Evolutionary conservation across 2,113 vertebrate genomes (phyloP).

Genomic region (Otolemur garnettii): DNA sequence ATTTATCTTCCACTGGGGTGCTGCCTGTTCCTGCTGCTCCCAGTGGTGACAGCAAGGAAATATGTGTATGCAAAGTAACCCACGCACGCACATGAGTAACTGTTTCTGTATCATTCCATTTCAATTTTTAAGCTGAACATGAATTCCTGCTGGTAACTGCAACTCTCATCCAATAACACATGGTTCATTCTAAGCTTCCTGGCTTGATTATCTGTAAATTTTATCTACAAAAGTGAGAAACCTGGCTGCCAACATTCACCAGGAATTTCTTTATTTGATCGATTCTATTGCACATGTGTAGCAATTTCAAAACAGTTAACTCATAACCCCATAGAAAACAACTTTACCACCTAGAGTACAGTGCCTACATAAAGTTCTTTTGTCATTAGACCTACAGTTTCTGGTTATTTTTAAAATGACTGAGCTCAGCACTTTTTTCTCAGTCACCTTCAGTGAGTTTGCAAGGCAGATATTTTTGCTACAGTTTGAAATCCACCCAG

Average conservation of each 20-base stretch:
- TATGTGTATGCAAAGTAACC: not conserved
- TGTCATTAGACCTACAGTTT: not conserved
- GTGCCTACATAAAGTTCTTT: not conserved
- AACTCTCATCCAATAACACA: not conserved
- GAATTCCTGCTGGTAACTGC: not conserved
- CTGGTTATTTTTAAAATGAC: not conserved
- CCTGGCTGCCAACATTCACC: not conserved
- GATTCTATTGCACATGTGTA: not conserved
- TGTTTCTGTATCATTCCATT: not conserved
- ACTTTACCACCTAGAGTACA: not conserved
- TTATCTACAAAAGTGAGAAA: not conserved
- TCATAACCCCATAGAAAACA: not conserved
- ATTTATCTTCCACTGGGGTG: not conserved
- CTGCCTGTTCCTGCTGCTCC: not conserved
- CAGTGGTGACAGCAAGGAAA: not conserved
- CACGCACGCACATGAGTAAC: not conserved
- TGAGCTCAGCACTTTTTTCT: not conserved
- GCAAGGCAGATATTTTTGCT: not conserved
- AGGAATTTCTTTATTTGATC: not conserved
- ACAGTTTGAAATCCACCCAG: not conserved
- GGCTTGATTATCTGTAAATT: not conserved
- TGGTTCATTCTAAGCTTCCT: not conserved
- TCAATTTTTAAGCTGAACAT: not conserved
- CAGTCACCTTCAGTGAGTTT: not conserved
- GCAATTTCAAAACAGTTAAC: conserved; percentile 1